phyloP scores from a whole-genome alignment of 2,797 vertebrate genomes.

The Anabas testudineus region DNA sequence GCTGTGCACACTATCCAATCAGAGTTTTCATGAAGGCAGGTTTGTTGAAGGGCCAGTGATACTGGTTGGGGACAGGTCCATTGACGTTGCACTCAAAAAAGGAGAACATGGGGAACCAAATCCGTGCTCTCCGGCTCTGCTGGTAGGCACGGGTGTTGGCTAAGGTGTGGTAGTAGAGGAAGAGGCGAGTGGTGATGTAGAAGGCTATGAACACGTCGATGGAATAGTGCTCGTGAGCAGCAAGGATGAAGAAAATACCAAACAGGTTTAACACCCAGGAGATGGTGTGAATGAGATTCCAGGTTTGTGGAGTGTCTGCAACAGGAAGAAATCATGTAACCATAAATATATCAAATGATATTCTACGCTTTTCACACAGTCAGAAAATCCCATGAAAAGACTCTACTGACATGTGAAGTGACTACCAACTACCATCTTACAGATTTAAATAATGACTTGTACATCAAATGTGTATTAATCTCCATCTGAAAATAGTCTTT shows the following conservation, averaged over 20 bases:
- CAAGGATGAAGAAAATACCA: slow-evolving; percentile 98
- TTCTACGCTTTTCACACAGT: background rate
- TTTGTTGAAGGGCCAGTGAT: slow-evolving; percentile 94
- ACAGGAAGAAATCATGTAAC: background rate
- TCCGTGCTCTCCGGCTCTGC: slow-evolving; percentile 93
- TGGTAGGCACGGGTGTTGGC: slow-evolving; percentile 96
- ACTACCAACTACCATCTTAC: background rate
- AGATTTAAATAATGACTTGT: background rate
- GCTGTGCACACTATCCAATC: slow-evolving; percentile 84
- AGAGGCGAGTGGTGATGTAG: slow-evolving; percentile 98
- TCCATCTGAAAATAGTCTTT: background rate
- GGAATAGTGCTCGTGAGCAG: slow-evolving; percentile 97
- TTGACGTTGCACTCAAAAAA: slow-evolving; percentile 99
- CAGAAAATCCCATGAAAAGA: background rate
- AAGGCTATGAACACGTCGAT: slow-evolving; percentile 99
- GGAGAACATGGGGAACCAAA: slow-evolving; percentile 99
- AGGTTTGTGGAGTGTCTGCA: slow-evolving; percentile 94
- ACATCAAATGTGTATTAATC: background rate
- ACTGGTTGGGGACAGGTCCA: slow-evolving; percentile 96
- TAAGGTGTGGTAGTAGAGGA: slow-evolving; percentile 96
- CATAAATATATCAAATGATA: background rate
- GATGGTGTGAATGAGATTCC: slow-evolving; percentile 97
- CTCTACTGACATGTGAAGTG: too few species aligned
- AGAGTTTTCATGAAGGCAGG: slow-evolving; percentile 90
- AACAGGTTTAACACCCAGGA: slow-evolving; percentile 99